Conservation (phyloP, 2,113 vertebrate species). For the Talpa occidentalis region DNA sequence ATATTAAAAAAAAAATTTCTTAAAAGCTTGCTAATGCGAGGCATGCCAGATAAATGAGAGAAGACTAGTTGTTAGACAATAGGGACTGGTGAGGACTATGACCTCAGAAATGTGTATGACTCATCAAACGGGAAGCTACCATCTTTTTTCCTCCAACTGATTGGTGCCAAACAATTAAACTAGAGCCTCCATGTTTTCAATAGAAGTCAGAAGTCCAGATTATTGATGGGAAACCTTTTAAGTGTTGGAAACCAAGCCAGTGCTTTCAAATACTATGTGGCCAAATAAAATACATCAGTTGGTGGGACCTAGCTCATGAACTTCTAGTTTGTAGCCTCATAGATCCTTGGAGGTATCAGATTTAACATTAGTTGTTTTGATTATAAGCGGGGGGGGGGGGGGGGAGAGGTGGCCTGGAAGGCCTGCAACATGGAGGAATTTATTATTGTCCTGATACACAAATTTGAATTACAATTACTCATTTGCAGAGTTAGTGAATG, state of each 20-base stretch:
- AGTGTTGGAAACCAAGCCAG: neutral
- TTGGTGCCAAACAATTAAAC: neutral
- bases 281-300: slow-evolving; percentile 18
- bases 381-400: neutral
- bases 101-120: neutral
- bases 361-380: neutral
- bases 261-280: neutral
- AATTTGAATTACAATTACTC: neutral
- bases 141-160: neutral
- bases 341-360: neutral
- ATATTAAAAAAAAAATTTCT: neutral
- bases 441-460: neutral
- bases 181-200: neutral
- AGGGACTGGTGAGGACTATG: neutral
- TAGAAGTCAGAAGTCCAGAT: neutral
- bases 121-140: neutral
- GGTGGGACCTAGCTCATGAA: neutral
- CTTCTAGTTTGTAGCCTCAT: neutral
- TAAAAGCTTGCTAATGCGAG: neutral
- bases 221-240: slow-evolving; percentile 18
- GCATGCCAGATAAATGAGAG: neutral
- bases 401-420: neutral
- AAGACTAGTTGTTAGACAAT: neutral
- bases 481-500: neutral
- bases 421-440: neutral